phyloP scores from a whole-genome alignment of 1,140 invertebrate genomes.

The Anoplophora glabripennis region DNA sequence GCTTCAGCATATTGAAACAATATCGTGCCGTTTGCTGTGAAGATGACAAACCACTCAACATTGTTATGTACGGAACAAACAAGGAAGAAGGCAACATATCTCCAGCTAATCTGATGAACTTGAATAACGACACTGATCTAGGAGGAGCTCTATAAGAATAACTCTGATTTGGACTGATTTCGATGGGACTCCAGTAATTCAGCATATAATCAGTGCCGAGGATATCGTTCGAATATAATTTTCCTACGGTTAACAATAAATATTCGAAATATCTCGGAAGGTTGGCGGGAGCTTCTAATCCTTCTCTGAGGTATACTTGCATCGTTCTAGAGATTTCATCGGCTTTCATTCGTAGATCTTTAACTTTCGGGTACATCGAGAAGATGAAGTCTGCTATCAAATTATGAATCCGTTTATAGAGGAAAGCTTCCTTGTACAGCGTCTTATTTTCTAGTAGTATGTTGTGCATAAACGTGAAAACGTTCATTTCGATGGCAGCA shows the following conservation, averaged over 20 bases:
- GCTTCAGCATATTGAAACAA: constrained; percentile 84
- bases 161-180: constrained; percentile 51
- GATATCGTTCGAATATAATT: constrained; percentile 75
- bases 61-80: constrained; percentile 83
- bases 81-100: constrained; percentile 81
- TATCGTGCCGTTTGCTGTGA: constrained; percentile 69
- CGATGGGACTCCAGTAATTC: constrained; percentile 80
- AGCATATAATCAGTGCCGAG: constrained; percentile 67
- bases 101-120: constrained; percentile 83
- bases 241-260: constrained; percentile 72
- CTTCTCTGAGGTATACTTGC: constrained; percentile 76
- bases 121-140: constrained; percentile 77
- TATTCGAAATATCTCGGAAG: constrained; percentile 81
- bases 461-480: constrained; percentile 75
- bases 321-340: constrained; percentile 86
- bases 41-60: constrained; percentile 79
- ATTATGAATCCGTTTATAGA: constrained; percentile 78
- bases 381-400: constrained; percentile 91
- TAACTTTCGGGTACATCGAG: constrained; percentile 87
- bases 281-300: constrained; percentile 72
- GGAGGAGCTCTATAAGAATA: constrained; percentile 49
- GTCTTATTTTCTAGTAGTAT: constrained; percentile 68
- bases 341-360: constrained; percentile 77
- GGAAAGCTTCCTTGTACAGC: constrained; percentile 78
- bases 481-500: constrained; percentile 72